Conservation (phyloP, 2,113 vertebrate species). For the Speoplatyrhinus poulsoni region DNA sequence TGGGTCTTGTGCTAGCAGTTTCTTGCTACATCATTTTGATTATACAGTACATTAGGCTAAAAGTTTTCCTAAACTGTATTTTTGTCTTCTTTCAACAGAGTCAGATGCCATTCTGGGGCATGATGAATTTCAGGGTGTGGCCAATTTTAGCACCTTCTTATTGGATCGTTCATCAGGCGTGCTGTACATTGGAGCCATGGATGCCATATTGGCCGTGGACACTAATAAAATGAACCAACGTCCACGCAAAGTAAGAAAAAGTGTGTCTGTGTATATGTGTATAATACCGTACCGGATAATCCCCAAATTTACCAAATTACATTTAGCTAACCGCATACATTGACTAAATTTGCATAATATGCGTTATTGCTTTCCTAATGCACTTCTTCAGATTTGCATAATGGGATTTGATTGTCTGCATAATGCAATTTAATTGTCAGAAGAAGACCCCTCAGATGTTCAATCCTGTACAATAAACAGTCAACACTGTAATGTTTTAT, state of each 20-base stretch:
- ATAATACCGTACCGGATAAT: no score
- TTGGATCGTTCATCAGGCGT: slow-evolving; percentile 71
- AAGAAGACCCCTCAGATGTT: slow-evolving; percentile 2
- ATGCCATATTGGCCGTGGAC: slow-evolving; percentile 80
- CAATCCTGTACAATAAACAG: no score
- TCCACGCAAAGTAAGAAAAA: slow-evolving; percentile 48
- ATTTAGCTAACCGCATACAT: background rate
- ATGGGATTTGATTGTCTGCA: slow-evolving; percentile 15
- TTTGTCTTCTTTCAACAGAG: background rate
- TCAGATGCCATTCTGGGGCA: slow-evolving; percentile 45
- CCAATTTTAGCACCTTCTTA: slow-evolving; percentile 82
- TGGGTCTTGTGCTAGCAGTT: background rate
- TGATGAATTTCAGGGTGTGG: slow-evolving; percentile 20
- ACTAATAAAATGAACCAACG: slow-evolving; percentile 58
- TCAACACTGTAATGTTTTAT: no score
- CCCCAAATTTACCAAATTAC: background rate
- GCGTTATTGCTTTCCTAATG: background rate
- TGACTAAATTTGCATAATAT: background rate
- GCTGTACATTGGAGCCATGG: slow-evolving; percentile 81
- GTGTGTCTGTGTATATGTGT: slow-evolving; percentile 14
- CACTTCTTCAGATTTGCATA: background rate
- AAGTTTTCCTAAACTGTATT: background rate
- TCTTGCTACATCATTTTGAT: background rate
- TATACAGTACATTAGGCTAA: no score
- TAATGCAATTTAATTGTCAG: slow-evolving; percentile 14